A percentile compares a stretch with the other conserved stretches of the same genome.
Conservation (phyloP, 2,888 invertebrate species). For the Mystacides longicornis region DNA sequence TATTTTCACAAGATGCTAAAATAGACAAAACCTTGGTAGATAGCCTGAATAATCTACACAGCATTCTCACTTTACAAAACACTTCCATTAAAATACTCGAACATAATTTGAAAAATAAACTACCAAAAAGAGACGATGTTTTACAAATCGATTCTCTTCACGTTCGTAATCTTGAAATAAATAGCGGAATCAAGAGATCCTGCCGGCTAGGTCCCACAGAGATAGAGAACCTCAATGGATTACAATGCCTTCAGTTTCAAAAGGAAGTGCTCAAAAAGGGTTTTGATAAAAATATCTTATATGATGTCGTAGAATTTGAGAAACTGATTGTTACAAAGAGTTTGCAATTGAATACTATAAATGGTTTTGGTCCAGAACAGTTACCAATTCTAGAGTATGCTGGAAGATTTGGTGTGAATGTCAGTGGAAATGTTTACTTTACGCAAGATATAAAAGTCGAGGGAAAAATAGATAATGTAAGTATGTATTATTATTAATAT, state of each 20-base stretch:
- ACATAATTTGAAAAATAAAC: slow-evolving; percentile 14
- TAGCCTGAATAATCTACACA: slow-evolving; percentile 21
- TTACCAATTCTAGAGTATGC: slow-evolving; percentile 27
- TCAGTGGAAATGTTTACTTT: slow-evolving; percentile 32
- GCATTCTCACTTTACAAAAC: slow-evolving; percentile 14
- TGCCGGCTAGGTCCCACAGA: slow-evolving; percentile 29
- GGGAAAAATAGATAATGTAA: slow-evolving; percentile 31
- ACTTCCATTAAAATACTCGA: slow-evolving; percentile 17
- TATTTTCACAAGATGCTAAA: slow-evolving; percentile 17
- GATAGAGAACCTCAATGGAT: slow-evolving; percentile 29
- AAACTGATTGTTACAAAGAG: slow-evolving; percentile 30
- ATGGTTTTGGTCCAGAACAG: slow-evolving; percentile 28
- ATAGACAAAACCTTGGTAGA: slow-evolving; percentile 16
- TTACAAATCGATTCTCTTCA: slow-evolving; percentile 10
- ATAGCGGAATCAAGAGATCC: slow-evolving; percentile 6
- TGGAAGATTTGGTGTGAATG: slow-evolving; percentile 28
- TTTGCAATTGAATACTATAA: slow-evolving; percentile 29
- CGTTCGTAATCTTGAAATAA: slow-evolving; percentile 19
- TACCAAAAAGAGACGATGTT: slow-evolving; percentile 11
- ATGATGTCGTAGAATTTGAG: slow-evolving; percentile 30
- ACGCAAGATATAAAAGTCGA: slow-evolving; percentile 28
- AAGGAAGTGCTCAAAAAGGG: slow-evolving; percentile 29
- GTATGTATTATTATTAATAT: slow-evolving; percentile 6
- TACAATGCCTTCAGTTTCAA: slow-evolving; percentile 28
- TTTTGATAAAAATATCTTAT: slow-evolving; percentile 27